phyloP scores from a whole-genome alignment of 1,140 invertebrate genomes.

The Trichonephila inaurata region DNA sequence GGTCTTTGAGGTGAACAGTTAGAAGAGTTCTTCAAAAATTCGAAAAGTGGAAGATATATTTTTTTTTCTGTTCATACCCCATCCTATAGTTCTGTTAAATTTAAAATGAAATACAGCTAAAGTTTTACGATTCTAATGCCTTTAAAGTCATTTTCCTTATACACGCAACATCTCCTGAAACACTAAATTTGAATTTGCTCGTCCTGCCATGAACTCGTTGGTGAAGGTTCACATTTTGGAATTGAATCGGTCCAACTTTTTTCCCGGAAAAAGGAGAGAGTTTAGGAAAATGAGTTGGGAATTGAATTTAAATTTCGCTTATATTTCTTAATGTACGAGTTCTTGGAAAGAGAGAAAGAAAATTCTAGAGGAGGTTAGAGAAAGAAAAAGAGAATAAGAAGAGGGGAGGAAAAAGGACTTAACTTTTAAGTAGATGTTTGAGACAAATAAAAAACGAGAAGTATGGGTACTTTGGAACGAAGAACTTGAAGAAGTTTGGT shows the following conservation, averaged over 20 bases:
- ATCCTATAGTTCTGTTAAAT: neutral
- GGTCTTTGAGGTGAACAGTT: neutral
- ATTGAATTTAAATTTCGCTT: slow-evolving; percentile 60
- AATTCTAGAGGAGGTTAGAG: too few species aligned
- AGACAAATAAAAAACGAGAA: slow-evolving; percentile 5
- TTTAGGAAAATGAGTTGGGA: slow-evolving; percentile 52
- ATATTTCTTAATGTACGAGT: slow-evolving; percentile 35
- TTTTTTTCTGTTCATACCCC: neutral
- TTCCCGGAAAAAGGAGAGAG: neutral
- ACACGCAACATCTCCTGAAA: slow-evolving; percentile 56
- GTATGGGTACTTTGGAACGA: neutral
- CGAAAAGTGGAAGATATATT: neutral
- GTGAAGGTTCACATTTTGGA: neutral
- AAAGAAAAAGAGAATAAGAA: too few species aligned
- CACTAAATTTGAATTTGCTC: slow-evolving; percentile 53
- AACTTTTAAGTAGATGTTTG: slow-evolving; percentile 51
- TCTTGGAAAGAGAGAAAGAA: neutral
- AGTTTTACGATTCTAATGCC: slow-evolving; percentile 47
- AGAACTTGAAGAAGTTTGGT: neutral
- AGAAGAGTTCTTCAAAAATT: neutral
- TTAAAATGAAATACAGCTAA: slow-evolving; percentile 41
- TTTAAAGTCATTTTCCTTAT: slow-evolving; percentile 42
- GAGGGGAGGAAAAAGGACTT: neutral
- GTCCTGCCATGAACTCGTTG: neutral
- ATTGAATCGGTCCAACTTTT: slow-evolving; percentile 10